Evolutionary conservation across 1,140 invertebrate species (phyloP).

Genomic region (Musca domestica): DNA sequence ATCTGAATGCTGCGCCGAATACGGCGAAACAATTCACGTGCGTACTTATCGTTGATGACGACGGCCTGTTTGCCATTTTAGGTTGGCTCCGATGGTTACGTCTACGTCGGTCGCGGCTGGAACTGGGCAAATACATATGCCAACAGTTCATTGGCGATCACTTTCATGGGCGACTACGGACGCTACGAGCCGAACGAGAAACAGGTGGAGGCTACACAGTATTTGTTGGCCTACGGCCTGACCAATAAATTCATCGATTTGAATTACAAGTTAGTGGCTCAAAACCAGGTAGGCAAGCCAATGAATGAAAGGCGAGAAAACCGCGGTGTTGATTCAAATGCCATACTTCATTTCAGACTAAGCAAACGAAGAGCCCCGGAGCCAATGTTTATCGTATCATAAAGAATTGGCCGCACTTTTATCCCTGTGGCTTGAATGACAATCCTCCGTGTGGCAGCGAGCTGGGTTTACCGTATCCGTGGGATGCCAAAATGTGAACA

Average conservation of each 20-base stretch:
- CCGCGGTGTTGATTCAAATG: not conserved
- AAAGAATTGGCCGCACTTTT: conserved; percentile 51
- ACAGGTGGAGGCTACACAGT: conserved; percentile 49
- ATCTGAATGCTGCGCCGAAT: no score
- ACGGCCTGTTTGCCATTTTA: conserved; percentile 32
- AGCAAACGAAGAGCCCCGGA: conserved; percentile 57
- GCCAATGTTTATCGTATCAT: conserved; percentile 55
- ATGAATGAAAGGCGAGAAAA: not conserved
- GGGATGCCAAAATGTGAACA: conserved; percentile 33
- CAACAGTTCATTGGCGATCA: conserved; percentile 53
- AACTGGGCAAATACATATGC: conserved; percentile 58
- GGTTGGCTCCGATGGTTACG: conserved; percentile 62
- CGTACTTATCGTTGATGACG: no score
- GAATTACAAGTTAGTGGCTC: conserved; percentile 54
- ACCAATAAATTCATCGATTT: conserved; percentile 38
- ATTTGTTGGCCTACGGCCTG: conserved; percentile 46
- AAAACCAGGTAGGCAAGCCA: conserved; percentile 53
- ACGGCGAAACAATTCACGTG: no score
- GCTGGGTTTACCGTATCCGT: conserved; percentile 39
- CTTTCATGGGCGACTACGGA: conserved; percentile 56
- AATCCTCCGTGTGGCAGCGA: conserved; percentile 39
- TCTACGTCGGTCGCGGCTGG: conserved; percentile 65
- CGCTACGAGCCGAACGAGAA: conserved; percentile 42
- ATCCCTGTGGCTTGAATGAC: conserved; percentile 34
- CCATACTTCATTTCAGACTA: conserved; percentile 34